Base-by-base conservation (phyloP, 2,113 vertebrate species). In the Thunnus maccoyii region DNA sequence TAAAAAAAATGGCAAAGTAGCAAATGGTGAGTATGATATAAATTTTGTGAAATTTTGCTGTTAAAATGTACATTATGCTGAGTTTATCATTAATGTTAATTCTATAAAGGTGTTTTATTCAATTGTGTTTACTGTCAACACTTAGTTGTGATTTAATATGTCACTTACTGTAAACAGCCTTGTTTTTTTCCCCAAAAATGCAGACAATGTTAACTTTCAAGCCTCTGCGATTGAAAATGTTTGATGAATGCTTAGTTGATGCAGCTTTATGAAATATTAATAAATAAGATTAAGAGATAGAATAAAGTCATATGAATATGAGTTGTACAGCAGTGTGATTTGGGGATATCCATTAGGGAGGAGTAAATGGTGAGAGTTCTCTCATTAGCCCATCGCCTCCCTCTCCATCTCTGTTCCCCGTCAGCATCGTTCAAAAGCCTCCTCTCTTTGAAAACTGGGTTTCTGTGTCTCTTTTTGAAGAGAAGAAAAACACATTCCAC, bases 281-380 rank as follows among this genome's bases (percentile, higher is more conserved):
- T 47, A 61, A 64, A 58, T 36, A 22, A 13, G 0, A 84, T 56
- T 44, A 50, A 61, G 32, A 57, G 16, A 58, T 25, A 8, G 8
- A 54, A 61, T 18, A 50, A 30, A 44, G 25, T 20, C 22, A 18
- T 17, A 44, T 20, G 36, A 62, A 18, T 17, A 30, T 20, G 36
- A 62, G 48, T 10, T 36, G 69, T 52, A 15, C 58, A 68, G 62
- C 51, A 62, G 54, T 60, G 63, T 60, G 58, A 50, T 76, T 61
- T 62, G 36, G 22, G 25, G 62, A 63, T 57, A 14, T 25, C 30
- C 79, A 57, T 66, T 73, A 63, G 32, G 61, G 60, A 83, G 25
- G 61, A 72, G 47, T 72, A 77, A 82, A 76, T 82, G 60, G 22
- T 78, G 62, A 82, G 74, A 80, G 62, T 62, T 16, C 7, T 73